phyloP scores from a whole-genome alignment of 2,888 invertebrate species.

The Meteorus colon region DNA sequence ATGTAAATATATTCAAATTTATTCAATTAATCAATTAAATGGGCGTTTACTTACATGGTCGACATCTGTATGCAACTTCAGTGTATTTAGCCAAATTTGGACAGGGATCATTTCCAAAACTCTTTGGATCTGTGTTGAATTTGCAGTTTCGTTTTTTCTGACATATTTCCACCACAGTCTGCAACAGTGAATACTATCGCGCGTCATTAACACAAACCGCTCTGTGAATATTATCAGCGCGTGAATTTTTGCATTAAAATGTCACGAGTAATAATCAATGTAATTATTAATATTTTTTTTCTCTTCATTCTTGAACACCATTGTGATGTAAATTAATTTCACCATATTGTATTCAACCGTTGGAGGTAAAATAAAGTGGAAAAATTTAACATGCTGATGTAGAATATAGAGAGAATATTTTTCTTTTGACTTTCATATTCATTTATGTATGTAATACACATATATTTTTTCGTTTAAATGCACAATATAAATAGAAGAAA shows the following conservation, averaged over 20 bases:
- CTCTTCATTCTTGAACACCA: background rate
- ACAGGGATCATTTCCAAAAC: slow-evolving; percentile 93
- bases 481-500: background rate
- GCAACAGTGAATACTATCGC: slow-evolving; percentile 89
- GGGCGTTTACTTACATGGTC: slow-evolving; percentile 88
- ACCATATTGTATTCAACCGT: too few species aligned
- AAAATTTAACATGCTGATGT: too few species aligned
- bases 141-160: slow-evolving; percentile 95
- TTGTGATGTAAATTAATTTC: background rate
- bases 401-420: too few species aligned
- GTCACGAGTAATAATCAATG: background rate
- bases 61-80: slow-evolving; percentile 96
- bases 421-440: background rate
- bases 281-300: background rate
- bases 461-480: background rate
- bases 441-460: background rate
- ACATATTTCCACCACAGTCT: slow-evolving; percentile 95
- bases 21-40: slow-evolving; percentile 23
- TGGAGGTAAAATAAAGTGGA: background rate
- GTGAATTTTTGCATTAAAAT: background rate
- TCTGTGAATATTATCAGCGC: background rate
- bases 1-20: slow-evolving; percentile 15
- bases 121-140: slow-evolving; percentile 90
- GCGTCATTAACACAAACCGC: slow-evolving; percentile 70
- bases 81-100: slow-evolving; percentile 94